phyloP scores from a whole-genome alignment of 2,888 invertebrate species.

The Rhagonycha fulva region DNA sequence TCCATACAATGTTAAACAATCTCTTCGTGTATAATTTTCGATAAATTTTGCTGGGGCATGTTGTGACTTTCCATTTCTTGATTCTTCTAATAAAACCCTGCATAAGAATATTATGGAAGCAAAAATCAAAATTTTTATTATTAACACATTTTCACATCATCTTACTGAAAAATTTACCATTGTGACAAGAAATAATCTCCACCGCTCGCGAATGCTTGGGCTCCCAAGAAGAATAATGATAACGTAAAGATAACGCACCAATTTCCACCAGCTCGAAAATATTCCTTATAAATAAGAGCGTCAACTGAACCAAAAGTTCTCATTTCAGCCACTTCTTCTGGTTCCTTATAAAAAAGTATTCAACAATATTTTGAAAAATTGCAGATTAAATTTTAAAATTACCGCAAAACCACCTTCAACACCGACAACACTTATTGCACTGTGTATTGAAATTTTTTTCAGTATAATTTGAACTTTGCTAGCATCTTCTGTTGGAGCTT shows the following conservation, averaged over 20 bases:
- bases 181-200: constrained; percentile 50
- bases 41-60: constrained; percentile 23
- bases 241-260: constrained; percentile 57
- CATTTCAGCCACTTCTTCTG: constrained; percentile 55
- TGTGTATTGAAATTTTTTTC: constrained; percentile 20
- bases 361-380: neutral
- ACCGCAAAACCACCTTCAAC: neutral
- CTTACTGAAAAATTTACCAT: constrained; percentile 37
- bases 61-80: neutral
- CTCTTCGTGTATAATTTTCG: constrained; percentile 36
- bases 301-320: constrained; percentile 60
- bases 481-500: neutral
- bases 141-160: neutral
- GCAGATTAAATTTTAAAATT: neutral
- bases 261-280: constrained; percentile 63
- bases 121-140: constrained; percentile 10
- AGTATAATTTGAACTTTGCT: constrained; percentile 19
- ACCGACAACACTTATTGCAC: constrained; percentile 18
- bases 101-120: neutral
- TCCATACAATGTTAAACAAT: constrained; percentile 54
- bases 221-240: constrained; percentile 57
- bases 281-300: constrained; percentile 58
- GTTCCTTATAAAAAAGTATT: constrained; percentile 34
- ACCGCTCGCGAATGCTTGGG: constrained; percentile 55
- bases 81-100: constrained; percentile 44